Evolutionary conservation across 2,113 vertebrate species (phyloP).

Genomic region (Pleuronectes platessa): DNA sequence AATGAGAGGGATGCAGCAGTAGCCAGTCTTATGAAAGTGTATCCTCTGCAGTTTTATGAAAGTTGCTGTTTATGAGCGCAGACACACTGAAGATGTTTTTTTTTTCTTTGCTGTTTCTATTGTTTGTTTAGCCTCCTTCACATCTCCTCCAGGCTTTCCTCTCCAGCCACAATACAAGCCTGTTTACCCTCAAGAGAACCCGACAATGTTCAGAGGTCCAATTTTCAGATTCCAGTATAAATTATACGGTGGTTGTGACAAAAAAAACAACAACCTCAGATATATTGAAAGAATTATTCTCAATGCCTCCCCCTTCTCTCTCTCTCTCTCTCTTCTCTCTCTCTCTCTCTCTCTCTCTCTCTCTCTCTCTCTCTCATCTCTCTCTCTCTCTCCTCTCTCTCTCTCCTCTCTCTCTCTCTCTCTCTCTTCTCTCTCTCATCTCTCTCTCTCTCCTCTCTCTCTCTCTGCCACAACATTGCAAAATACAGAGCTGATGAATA

Average conservation of each 20-base stretch:
- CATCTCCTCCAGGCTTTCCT: conserved; percentile 6
- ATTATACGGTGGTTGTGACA: conserved; percentile 45
- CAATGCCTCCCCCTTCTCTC: not conserved
- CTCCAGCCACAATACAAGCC: conserved; percentile 42
- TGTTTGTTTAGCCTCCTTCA: conserved; percentile 57
- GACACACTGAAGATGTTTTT: conserved; percentile 24
- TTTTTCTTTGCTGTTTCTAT: conserved; percentile 10
- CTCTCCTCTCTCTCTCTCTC: too few species aligned
- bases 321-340: not conserved
- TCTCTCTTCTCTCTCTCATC: too few species aligned
- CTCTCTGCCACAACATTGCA: conserved; percentile 34
- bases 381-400: not conserved
- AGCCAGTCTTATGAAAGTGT: conserved; percentile 25
- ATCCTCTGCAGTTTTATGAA: conserved; percentile 37
- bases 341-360: conserved; percentile 6
- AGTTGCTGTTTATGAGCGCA: conserved; percentile 21
- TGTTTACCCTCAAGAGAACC: conserved; percentile 56
- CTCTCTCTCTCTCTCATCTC: conserved; percentile 1
- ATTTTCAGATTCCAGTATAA: conserved; percentile 68
- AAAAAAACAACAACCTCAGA: conserved; percentile 1
- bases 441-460: not conserved
- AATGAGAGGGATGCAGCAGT: not conserved
- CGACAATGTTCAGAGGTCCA: conserved; percentile 37
- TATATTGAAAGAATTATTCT: not conserved
- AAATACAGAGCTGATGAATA: conserved; percentile 58